phyloP scores from a whole-genome alignment of 2,797 vertebrate species.

The Myotis myotis region DNA sequence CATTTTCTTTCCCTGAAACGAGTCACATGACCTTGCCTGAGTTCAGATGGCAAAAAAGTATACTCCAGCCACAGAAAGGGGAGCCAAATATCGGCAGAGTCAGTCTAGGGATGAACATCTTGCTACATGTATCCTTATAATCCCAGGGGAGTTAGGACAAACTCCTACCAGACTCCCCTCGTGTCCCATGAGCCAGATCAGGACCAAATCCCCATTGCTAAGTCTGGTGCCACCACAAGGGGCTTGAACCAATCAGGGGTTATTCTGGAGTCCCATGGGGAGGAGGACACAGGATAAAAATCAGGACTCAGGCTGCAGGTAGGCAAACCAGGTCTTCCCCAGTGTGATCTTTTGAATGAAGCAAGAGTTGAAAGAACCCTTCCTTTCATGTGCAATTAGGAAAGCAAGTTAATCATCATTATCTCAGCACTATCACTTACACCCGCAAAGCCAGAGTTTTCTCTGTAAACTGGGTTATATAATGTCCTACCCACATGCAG shows the following conservation, averaged over 20 bases:
- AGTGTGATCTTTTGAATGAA: not conserved
- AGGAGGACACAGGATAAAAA: not conserved
- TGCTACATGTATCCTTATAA: not conserved
- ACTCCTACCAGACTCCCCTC: not conserved
- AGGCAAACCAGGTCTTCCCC: not conserved
- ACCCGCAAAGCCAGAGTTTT: not conserved
- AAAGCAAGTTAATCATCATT: not conserved
- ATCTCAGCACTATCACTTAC: not conserved
- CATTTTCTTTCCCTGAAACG: not conserved
- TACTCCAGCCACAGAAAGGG: not conserved
- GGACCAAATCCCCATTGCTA: not conserved
- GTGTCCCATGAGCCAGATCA: not conserved
- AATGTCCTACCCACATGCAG: not conserved
- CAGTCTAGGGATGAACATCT: not conserved
- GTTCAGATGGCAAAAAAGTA: not conserved
- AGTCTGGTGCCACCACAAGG: not conserved
- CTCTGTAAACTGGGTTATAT: not conserved
- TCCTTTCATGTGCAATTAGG: not conserved
- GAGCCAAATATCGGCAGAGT: not conserved
- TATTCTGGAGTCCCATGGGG: not conserved
- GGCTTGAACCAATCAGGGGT: not conserved
- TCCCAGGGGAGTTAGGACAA: not conserved
- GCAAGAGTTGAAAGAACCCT: not conserved
- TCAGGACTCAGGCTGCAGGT: not conserved
- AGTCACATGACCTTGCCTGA: not conserved